Percentiles rank a stretch among this genome's conserved stretches.
phyloP scores from a whole-genome alignment of 2,113 vertebrate genomes.

The Chroicocephalus ridibundus region DNA sequence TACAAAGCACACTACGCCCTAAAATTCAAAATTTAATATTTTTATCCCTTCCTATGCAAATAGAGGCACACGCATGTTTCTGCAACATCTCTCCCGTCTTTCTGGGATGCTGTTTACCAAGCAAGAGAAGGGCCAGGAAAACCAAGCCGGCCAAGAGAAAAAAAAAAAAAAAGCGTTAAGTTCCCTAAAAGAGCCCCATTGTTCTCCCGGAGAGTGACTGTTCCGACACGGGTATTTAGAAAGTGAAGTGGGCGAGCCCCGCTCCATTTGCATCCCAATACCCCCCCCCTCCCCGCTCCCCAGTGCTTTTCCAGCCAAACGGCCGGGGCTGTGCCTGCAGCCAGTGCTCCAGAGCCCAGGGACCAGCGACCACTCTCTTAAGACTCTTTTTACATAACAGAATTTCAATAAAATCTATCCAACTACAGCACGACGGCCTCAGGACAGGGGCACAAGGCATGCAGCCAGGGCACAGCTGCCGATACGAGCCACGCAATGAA shows the following conservation, averaged over 20 bases:
- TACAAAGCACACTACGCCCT: background rate
- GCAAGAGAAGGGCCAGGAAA: background rate
- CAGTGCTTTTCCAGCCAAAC: background rate
- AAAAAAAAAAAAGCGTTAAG: background rate
- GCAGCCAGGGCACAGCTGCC: background rate
- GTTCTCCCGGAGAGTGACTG: background rate
- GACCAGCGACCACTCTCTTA: background rate
- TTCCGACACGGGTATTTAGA: background rate
- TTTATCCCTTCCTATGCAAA: background rate
- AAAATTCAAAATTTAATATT: background rate
- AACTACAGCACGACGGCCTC: fast-evolving
- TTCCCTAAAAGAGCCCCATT: background rate
- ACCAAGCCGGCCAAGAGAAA: background rate
- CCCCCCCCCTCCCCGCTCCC: background rate
- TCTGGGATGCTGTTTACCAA: constrained; percentile 1
- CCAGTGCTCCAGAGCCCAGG: background rate
- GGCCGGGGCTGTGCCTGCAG: background rate
- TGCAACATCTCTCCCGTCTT: background rate
- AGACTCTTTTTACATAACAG: background rate
- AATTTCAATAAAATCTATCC: background rate
- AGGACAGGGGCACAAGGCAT: background rate
- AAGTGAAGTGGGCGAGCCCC: constrained; percentile 1
- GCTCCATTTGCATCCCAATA: constrained; percentile 20
- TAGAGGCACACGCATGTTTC: background rate
- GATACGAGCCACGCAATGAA: fast-evolving